A percentile compares a stretch with the other conserved stretches of the same genome.
Conservation (phyloP, 1,140 invertebrate genomes). For the Lithobius niger region DNA sequence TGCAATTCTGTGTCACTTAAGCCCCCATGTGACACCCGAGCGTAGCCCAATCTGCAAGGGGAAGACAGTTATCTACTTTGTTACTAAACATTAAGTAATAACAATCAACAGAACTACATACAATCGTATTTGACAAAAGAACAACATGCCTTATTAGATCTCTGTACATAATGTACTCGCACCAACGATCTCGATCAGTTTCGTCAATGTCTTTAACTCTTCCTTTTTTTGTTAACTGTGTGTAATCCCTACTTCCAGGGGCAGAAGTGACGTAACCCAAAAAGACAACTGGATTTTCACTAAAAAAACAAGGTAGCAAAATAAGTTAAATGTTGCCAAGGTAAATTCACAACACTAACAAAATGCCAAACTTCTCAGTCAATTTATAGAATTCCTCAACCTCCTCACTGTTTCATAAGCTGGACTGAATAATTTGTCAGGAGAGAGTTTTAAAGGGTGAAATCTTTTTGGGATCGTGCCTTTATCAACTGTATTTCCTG, state of each 20-base stretch:
- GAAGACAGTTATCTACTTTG: background rate
- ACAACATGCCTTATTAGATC: constrained; percentile 23
- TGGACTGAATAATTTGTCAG: no score
- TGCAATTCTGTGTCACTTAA: constrained; percentile 34
- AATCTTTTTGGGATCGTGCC: no score
- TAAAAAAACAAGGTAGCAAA: constrained; percentile 14
- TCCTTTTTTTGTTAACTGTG: constrained; percentile 22
- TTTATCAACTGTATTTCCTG: no score
- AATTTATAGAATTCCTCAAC: no score
- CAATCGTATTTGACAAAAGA: background rate
- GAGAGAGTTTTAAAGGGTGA: no score
- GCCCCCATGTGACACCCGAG: constrained; percentile 31
- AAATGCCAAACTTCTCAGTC: background rate
- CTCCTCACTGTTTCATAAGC: no score
- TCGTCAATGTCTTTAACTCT: constrained; percentile 29
- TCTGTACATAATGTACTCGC: constrained; percentile 33
- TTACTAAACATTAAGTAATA: background rate
- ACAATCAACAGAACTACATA: background rate
- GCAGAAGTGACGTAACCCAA: constrained; percentile 31
- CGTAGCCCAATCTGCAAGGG: constrained; percentile 29
- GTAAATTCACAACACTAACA: background rate
- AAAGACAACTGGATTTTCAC: constrained; percentile 29
- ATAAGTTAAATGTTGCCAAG: background rate
- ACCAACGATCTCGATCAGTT: constrained; percentile 28
- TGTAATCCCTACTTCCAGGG: constrained; percentile 27